These are phyloP conservation scores for Leptogaster cylindrica DNA, from an alignment of 2,888 invertebrate species.

Conservation along the genomic window DNA sequence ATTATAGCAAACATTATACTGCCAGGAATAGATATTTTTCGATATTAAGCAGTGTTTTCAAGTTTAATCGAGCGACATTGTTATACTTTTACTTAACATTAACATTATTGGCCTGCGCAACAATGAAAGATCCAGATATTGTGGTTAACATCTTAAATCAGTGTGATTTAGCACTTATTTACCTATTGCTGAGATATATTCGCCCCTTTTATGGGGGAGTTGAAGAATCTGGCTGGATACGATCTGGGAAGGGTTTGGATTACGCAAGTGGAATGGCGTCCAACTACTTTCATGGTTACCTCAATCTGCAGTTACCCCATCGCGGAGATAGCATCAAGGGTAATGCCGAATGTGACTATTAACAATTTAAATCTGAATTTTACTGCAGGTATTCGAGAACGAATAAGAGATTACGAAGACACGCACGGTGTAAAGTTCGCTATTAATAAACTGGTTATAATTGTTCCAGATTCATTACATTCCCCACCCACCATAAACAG, in stretches of 20 bases:
- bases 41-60: too few species aligned
- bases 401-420: constrained; percentile 54
- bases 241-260: constrained; percentile 54
- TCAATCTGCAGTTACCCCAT: constrained; percentile 53
- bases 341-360: neutral
- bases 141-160: too few species aligned
- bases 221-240: constrained; percentile 52
- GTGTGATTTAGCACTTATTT: neutral
- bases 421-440: constrained; percentile 52
- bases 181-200: neutral
- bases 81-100: too few species aligned
- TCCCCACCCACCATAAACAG: constrained; percentile 53
- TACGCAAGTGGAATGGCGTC: constrained; percentile 58
- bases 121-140: too few species aligned
- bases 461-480: constrained; percentile 56
- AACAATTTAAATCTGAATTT: neutral
- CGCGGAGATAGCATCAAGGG: constrained; percentile 42
- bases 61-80: too few species aligned
- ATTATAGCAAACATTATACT: too few species aligned
- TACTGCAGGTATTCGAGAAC: constrained; percentile 52
- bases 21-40: too few species aligned
- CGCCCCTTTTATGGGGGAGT: neutral
- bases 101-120: too few species aligned
- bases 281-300: constrained; percentile 57
- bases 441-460: constrained; percentile 53